Conservation (phyloP, 2,113 vertebrate species). For the Melanostigma gelatinosum region DNA sequence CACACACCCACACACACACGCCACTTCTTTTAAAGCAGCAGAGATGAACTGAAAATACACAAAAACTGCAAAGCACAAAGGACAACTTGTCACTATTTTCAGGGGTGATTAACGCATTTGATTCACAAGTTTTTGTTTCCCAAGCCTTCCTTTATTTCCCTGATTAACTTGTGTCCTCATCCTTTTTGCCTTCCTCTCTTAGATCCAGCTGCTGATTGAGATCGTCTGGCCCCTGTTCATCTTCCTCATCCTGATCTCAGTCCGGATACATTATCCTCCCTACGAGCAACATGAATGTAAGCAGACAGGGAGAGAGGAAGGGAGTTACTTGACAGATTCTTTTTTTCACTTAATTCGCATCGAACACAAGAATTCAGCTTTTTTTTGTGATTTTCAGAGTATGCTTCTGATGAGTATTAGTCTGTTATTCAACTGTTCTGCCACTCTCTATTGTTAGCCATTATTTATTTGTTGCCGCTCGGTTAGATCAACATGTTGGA, state of each 20-base stretch:
- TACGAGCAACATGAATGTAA: conserved; percentile 98
- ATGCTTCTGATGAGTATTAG: not conserved
- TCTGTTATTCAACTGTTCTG: not conserved
- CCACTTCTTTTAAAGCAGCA: not conserved
- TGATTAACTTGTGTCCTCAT: conserved; percentile 5
- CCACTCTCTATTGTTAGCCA: not conserved
- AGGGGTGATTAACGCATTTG: not conserved
- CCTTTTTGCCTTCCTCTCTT: conserved; percentile 38
- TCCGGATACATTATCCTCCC: conserved; percentile 93
- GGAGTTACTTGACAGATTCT: not conserved
- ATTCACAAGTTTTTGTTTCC: not conserved
- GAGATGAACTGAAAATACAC: conserved; percentile 18
- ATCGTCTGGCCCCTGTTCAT: conserved; percentile 97
- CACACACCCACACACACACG: not conserved
- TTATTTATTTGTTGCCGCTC: conserved; percentile 10
- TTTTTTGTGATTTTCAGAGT: not conserved
- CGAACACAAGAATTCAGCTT: not conserved
- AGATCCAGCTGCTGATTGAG: conserved; percentile 96
- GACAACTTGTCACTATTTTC: not conserved
- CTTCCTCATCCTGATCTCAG: conserved; percentile 97
- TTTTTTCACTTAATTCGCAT: not conserved
- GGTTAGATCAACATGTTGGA: conserved; percentile 24
- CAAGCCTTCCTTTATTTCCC: not conserved
- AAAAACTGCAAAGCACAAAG: conserved; percentile 12
- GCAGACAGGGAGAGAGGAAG: not conserved